phyloP scores from a whole-genome alignment of 2,113 vertebrate species.

The Dermatemys mawii region DNA sequence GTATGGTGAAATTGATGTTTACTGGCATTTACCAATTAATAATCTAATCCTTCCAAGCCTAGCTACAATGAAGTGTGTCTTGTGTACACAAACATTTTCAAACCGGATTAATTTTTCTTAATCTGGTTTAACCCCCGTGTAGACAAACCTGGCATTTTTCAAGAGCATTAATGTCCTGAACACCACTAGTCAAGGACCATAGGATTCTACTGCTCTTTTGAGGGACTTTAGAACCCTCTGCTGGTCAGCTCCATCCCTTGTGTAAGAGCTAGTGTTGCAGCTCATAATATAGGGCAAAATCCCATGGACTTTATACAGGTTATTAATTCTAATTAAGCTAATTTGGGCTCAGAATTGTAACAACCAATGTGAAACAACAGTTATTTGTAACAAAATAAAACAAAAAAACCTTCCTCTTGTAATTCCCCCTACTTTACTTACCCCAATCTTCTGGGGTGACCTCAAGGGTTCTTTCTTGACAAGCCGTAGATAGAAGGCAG shows the following conservation, averaged over 20 bases:
- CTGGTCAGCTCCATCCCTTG: background rate
- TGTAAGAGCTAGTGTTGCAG: background rate
- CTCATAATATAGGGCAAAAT: background rate
- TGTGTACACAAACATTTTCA: background rate
- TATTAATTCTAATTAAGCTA: background rate
- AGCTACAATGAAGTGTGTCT: background rate
- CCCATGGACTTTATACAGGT: background rate
- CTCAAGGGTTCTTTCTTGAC: conserved; percentile 88
- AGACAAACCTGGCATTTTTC: background rate
- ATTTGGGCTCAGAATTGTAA: background rate
- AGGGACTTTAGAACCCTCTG: background rate
- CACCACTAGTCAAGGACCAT: background rate
- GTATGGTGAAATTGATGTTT: background rate
- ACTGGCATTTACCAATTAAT: background rate
- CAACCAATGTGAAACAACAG: background rate
- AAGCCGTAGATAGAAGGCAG: conserved; percentile 92
- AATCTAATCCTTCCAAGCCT: background rate
- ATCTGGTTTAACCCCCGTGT: background rate
- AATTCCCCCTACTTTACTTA: conserved; percentile 73
- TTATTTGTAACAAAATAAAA: background rate
- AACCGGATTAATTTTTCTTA: background rate
- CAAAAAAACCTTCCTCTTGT: background rate
- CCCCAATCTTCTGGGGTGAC: conserved; percentile 93
- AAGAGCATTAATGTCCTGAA: background rate
- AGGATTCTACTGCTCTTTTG: background rate